These are phyloP conservation scores for Leptosomus discolor DNA, from an alignment of 2,113 vertebrate species.

Conservation along the genomic window DNA sequence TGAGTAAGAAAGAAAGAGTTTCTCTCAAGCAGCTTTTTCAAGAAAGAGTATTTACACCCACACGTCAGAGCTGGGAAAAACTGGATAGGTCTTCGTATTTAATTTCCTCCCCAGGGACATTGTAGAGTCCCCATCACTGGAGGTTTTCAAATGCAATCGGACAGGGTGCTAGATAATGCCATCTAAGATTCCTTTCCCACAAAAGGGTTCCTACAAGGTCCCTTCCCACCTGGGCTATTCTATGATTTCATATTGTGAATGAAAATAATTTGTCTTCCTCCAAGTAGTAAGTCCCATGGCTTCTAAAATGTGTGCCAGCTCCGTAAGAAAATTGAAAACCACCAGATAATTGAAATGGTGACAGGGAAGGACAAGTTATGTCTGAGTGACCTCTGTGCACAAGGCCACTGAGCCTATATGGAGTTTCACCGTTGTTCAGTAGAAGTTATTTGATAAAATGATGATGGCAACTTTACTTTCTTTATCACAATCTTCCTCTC, in stretches of 20 bases:
- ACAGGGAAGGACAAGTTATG: background rate
- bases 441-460: conserved; percentile 59
- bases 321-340: background rate
- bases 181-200: background rate
- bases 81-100: background rate
- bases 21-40: background rate
- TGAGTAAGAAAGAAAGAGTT: background rate
- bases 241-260: background rate
- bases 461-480: conserved; percentile 56
- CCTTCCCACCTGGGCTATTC: background rate
- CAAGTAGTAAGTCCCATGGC: background rate
- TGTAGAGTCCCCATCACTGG: background rate
- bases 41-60: background rate
- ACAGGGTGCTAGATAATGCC: background rate
- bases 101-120: background rate
- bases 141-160: background rate
- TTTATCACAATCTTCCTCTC: conserved; percentile 51
- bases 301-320: background rate
- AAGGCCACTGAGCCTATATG: background rate
- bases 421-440: background rate
- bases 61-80: background rate
- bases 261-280: background rate
- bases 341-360: background rate
- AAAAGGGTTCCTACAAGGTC: background rate
- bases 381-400: conserved; percentile 7